Evolutionary conservation across 2,888 invertebrate species (phyloP), one percentile per base, ranked within the genome.

Genomic region (Drosophila anomalata): DNA sequence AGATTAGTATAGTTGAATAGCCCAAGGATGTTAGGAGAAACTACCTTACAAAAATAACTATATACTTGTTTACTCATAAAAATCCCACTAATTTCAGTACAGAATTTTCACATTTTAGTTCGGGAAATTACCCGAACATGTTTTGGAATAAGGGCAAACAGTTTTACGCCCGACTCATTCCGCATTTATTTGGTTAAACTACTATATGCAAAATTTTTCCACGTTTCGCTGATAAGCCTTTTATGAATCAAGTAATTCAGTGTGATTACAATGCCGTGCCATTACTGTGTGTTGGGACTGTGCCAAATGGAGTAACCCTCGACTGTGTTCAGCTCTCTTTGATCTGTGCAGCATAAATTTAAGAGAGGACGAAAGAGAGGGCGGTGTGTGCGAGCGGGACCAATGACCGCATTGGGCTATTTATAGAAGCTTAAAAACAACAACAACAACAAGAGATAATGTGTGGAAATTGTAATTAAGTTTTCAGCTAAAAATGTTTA

Each of bases 351-450:
- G 78, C 87, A 82, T 87, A 82, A 62, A 59, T 73, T 48, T 51
- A 58, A 60, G 61, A 66, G 51, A 57, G 39, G n/a, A 11, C 11
- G 20, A 36, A 44, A 31, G 54, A 29, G 31, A 41, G 42, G 22
- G 54, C 59, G 59, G 60, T 70, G 84, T 66, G 65, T 61, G 81
- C 73, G 72, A 39, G 73, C 26, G 66, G 81, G 85, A 68, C 82
- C 83, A 85, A 85, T 85, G 84, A 86, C 88, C 84, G 84, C 84
- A 82, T 83, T 88, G 74, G 73, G 75, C 61, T 85, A 88, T 85
- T 78, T 80, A 80, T 85, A 85, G 88, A 60, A 65, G 55, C 73
- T 11, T 31, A 59, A 53, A 54, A 74, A 67, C 61, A 65, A 59
- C 58, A 67, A 58, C 42, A 56, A 29, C 20, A 58, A 50, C 31